Evolutionary conservation across 2,797 vertebrate species (phyloP), one percentile per base, ranked within the genome.

Genomic region (Gymnodraco acuticeps): DNA sequence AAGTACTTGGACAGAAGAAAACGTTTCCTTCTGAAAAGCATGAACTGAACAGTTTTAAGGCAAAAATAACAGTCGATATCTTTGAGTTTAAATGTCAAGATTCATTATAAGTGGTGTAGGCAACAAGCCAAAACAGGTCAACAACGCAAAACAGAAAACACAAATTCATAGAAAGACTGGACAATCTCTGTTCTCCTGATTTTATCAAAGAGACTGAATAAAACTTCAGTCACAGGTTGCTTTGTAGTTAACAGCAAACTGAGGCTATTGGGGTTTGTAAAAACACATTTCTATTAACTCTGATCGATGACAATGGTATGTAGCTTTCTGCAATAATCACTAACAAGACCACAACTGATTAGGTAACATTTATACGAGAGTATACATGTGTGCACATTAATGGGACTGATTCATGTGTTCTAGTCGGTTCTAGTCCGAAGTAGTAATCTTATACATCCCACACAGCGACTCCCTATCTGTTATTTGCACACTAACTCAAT

Each of bases 401-500:
- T 17, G 11, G 14, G 47, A 64, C 31, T 41, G 33, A 53, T 52
- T 54, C 19, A 5, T 20, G 19, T 48, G 23, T 23, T 23, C 23
- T 23, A 23, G 23, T 23, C 23, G 23, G 46, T 27, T 38, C 33
- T 46, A 58, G 17, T 59, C 11, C 12, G 0, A 16, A 19, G 41
- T 10, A 19, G 33, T 10, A 19, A 55, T 11, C 31, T n/a, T 14
- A 19, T 27, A 31, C 75, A 80, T 46, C 46, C 27, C 5, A 1
- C 14, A 68, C 62, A 55, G 38, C 6, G 20, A 54, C 16, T 63
- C 46, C 27, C 14, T 19, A 42, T 48, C 45, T n/a, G 11, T 45
- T 55, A 46, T 54, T 58, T 56, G 33, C 45, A 67, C 46, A 63
- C 66, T 31, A 63, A 77, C 53, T 51, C 27, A 50, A 47, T 69